A percentile compares a stretch with the other conserved stretches of the same genome.
Conservation (phyloP, 2,797 vertebrate genomes). For the Paratrypauchen microcephalus region DNA sequence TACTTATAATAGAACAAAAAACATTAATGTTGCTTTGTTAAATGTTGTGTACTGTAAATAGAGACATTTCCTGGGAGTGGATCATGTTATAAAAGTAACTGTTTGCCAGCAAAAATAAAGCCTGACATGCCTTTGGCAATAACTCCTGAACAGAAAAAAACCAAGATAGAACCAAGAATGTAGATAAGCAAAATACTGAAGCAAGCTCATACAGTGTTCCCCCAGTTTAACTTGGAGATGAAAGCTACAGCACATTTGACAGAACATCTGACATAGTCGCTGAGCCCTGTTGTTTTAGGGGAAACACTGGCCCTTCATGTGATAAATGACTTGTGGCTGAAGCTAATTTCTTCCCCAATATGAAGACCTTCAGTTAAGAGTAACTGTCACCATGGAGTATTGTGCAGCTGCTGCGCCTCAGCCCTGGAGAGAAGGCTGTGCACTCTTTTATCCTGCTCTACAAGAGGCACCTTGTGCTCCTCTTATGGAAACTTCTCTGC, state of each 20-base stretch:
- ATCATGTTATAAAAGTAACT: conserved; percentile 39
- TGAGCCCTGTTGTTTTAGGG: neutral
- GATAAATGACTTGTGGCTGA: conserved; percentile 32
- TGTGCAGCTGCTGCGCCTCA: conserved; percentile 48
- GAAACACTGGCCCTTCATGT: conserved; percentile 4
- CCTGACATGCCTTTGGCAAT: conserved; percentile 19
- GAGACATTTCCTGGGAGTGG: conserved; percentile 36
- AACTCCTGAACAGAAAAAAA: conserved; percentile 3
- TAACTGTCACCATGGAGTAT: conserved; percentile 47
- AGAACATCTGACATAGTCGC: conserved; percentile 2
- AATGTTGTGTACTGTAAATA: conserved; percentile 49
- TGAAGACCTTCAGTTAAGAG: conserved; percentile 35
- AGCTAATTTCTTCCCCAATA: conserved; percentile 26
- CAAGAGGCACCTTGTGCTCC: conserved; percentile 71
- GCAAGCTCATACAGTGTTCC: neutral
- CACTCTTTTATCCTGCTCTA: conserved; percentile 45
- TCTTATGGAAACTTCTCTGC: conserved; percentile 66
- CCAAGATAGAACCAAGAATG: neutral
- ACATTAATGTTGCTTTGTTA: conserved; percentile 35
- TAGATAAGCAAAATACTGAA: neutral
- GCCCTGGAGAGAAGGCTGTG: conserved; percentile 16
- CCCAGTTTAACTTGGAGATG: neutral
- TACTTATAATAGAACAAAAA: conserved; percentile 5
- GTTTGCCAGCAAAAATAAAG: conserved; percentile 32
- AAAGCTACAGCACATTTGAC: conserved; percentile 2